Evolutionary conservation across 2,888 invertebrate genomes (phyloP), one percentile per base, ranked within the genome.

Genomic region (Drosophila mayaguana): DNA sequence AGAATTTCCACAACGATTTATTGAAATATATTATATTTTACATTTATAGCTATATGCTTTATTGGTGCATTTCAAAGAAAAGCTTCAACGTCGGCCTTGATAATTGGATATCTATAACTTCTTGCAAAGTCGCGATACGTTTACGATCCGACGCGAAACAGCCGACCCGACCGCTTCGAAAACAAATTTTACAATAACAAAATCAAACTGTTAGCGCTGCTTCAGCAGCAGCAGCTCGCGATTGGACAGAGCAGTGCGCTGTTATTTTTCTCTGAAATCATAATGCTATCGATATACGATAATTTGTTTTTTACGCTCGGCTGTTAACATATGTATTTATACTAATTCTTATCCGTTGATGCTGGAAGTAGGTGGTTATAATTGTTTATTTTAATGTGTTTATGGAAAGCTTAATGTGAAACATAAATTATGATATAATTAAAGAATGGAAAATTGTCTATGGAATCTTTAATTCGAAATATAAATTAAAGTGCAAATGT

Each of bases 101-200:
- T 50, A 55, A 57, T 78, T 63, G 56, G 48, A 78, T 63, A 59
- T 54, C 50, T 59, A 71, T 63, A 20, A 50, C 14, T 50, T 51
- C 34, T 45, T 77, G 54, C 50, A 66, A 70, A 71, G 48, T 32
- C 66, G 59, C 54, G 46, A 51, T 36, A 57, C 65, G 53, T 32
- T 54, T 50, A 38, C 22, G 48, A 63, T 70, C 53, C 53, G 36
- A 67, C 48, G 54, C 38, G 25, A 45, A 43, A 28, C 56, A 46
- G 57, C 61, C 78, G 57, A 70, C 34, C 78, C 71, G 63, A 61
- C 54, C 65, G 71, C 71, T 55, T 25, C 63, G 38, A 72, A 45
- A 59, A 56, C 78, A 51, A 67, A 67, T 57, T 46, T 54, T 57
- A 75, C 78, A 78, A 78, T 78, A 75, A 78, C 66, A 75, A 66